Percentiles rank a stretch among this genome's conserved stretches.
These are phyloP conservation scores for Notarius lentiginosus DNA, from an alignment of 2,113 vertebrate species.

Conservation along the genomic window DNA sequence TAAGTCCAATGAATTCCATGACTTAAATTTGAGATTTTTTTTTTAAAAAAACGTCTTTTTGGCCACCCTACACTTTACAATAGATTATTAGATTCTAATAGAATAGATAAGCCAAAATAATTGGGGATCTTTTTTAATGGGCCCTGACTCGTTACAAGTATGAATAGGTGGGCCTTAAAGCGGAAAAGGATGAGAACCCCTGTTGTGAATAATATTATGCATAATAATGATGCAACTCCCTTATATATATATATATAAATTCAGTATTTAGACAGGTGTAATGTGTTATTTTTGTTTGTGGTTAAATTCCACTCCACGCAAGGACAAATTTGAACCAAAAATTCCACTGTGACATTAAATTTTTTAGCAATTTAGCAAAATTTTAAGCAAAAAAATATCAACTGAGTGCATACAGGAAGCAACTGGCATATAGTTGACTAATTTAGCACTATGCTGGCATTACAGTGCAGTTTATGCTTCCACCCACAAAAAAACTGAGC, in stretches of 20 bases:
- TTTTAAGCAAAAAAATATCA: not conserved
- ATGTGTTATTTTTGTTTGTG: not conserved
- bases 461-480: not conserved
- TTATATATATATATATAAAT: too few relatives aligned
- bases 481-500: constrained; percentile 19
- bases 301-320: not conserved
- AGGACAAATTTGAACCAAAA: not conserved
- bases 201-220: not conserved
- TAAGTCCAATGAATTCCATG: too few relatives aligned
- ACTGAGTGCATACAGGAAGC: not conserved
- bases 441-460: not conserved
- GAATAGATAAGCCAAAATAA: too few relatives aligned
- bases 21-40: too few relatives aligned
- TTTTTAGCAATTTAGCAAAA: too few relatives aligned
- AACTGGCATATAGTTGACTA: not conserved
- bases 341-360: not conserved
- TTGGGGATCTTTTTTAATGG: too few relatives aligned
- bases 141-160: too few relatives aligned
- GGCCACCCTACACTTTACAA: too few relatives aligned
- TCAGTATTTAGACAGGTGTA: not conserved
- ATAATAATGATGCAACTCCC: not conserved
- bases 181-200: too few relatives aligned
- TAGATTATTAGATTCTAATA: too few relatives aligned
- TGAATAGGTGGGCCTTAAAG: too few relatives aligned
- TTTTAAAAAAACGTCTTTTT: too few relatives aligned